Evolutionary conservation across 1,140 invertebrate genomes (phyloP).

Genomic region (Anastrepha ludens): DNA sequence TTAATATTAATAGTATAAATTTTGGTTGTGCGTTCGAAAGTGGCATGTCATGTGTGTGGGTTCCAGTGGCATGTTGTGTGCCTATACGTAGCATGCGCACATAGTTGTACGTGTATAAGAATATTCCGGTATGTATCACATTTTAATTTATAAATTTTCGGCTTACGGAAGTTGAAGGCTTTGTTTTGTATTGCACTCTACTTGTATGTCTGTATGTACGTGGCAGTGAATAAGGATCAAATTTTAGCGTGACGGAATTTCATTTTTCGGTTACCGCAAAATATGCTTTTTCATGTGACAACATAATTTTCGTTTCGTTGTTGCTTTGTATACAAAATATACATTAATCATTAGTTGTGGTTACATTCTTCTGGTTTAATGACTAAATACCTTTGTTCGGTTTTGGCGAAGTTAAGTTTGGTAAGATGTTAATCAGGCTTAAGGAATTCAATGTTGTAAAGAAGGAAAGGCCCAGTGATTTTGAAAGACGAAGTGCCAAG

Average conservation of each 20-base stretch:
- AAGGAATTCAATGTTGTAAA: not conserved
- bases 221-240: not conserved
- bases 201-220: not conserved
- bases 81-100: not conserved
- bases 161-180: slow-evolving; percentile 7
- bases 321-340: not conserved
- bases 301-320: slow-evolving; percentile 36
- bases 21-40: not conserved
- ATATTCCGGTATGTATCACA: not conserved
- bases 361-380: not conserved
- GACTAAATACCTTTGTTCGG: not conserved
- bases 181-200: not conserved
- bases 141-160: slow-evolving; percentile 46
- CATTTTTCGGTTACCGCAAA: not conserved
- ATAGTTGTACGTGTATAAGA: not conserved
- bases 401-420: not conserved
- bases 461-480: not conserved
- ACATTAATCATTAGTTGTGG: slow-evolving; percentile 39
- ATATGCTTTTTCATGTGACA: slow-evolving; percentile 33
- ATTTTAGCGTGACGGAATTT: slow-evolving; percentile 41
- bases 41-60: not conserved
- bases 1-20: slow-evolving; percentile 43
- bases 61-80: not conserved
- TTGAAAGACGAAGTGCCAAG: too few species aligned
- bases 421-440: slow-evolving; percentile 23